A percentile compares a stretch with the other conserved stretches of the same genome.
phyloP scores from a whole-genome alignment of 2,113 vertebrate genomes.

The Saguinus imperator region DNA sequence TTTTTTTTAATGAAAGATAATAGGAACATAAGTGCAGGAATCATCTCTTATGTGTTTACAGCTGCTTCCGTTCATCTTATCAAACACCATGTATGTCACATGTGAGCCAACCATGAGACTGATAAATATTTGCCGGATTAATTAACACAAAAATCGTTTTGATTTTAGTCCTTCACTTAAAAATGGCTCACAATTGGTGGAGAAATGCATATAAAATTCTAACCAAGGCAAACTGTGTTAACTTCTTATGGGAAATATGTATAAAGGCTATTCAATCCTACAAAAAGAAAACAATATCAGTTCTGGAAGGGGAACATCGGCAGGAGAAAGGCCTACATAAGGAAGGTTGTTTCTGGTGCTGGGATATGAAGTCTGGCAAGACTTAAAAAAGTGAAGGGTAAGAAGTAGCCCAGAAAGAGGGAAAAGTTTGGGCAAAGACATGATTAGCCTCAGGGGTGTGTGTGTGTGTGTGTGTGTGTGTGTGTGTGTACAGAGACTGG shows the following conservation, averaged over 20 bases:
- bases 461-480: too few species aligned
- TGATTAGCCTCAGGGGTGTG: background rate
- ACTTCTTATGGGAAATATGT: background rate
- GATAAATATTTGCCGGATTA: constrained; percentile 17
- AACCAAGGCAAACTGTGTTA: background rate
- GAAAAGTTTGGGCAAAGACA: background rate
- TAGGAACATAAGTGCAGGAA: background rate
- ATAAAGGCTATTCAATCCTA: background rate
- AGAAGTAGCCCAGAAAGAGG: background rate
- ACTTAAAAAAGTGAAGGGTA: background rate
- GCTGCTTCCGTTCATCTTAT: background rate
- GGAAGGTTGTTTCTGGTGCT: background rate
- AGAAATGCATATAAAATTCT: background rate
- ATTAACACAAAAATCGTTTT: background rate
- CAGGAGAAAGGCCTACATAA: background rate
- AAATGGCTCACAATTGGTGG: background rate
- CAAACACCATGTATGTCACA: background rate
- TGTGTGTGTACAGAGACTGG: fast-evolving
- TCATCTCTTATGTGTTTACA: background rate
- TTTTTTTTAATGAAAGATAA: constrained; percentile 25
- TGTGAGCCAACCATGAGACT: background rate
- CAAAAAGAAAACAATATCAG: background rate
- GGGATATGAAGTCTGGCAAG: background rate
- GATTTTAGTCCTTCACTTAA: background rate
- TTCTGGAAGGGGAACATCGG: background rate